Base-by-base conservation (phyloP, 2,888 invertebrate species). In the Caenorhabditis sinica region DNA sequence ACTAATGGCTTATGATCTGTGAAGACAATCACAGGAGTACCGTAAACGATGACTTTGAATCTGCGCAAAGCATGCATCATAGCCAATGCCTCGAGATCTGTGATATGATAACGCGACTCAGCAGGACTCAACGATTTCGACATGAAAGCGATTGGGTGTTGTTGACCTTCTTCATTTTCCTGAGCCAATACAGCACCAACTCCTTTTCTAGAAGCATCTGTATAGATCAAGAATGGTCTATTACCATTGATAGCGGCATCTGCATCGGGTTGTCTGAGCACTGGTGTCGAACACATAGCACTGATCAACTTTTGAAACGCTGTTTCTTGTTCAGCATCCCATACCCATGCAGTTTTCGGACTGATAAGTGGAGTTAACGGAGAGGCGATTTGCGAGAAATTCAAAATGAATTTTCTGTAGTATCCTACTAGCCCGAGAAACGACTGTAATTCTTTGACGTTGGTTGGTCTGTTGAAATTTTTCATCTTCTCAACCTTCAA, bases 1-100 rank as follows among this genome's bases (percentile, higher is more conserved):
- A 60, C n/a, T 3, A 60, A 11, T 3, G 60, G 60, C 15, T 63
- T 63, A 40, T 63, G 63, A 23, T 63, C 63, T 13, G 63, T 63
- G 23, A 9, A 63, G 1, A 63, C 43, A 1, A 43, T 20, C 2
- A 63, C 40, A 2, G 9, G n/a, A 11, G 63, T 63, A 6, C 63
- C 63, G 13, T 63, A 63, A 1, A 63, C n/a, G 2, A 63, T 63
- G 5, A 13, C 11, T 20, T 63, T 63, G 63, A 63, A 63, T 43
- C 40, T 40, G 11, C 25, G 1, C 9, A 63, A n/a, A 1, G 36
- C 63, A 40, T n/a, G 36, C 11, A 63, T 43, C 63, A 63, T 63
- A 3, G 53, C 53, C 28, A 53, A 25, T 25, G 53, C 53, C 15
- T 53, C 53, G 1, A 53, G 20, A 53, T 53, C 53, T 3, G 53